Evolutionary conservation across 92 coral and sea anemone species (phyloP).

Genomic region (Bergia sp.): DNA sequence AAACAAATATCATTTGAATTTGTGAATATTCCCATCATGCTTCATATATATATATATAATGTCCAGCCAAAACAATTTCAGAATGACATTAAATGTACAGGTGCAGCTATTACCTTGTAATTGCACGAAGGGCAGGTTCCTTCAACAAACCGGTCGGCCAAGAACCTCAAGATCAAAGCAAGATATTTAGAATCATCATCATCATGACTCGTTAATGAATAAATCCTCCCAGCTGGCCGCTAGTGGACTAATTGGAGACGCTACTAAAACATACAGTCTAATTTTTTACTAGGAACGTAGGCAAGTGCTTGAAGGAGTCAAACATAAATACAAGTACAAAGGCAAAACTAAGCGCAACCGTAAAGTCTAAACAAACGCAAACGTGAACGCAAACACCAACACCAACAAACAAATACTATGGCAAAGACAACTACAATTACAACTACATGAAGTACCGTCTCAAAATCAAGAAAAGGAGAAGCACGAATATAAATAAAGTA

Average conservation of each 20-base stretch:
- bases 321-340: neutral
- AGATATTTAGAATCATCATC: neutral
- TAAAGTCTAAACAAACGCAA: no score
- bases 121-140: slow-evolving; percentile 62
- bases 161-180: slow-evolving; percentile 29
- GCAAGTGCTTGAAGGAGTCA: neutral
- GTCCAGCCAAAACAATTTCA: neutral
- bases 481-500: neutral
- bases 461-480: neutral
- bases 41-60: no score
- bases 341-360: no score
- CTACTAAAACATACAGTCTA: neutral
- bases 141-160: slow-evolving; percentile 69
- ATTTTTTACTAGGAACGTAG: no score
- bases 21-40: neutral
- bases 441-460: neutral
- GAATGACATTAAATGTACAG: neutral
- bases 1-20: no score
- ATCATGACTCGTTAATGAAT: no score
- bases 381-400: neutral
- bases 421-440: neutral
- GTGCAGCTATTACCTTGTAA: slow-evolving; percentile 46
- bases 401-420: no score
- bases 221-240: no score
- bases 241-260: neutral